Conservation (phyloP, 2,797 vertebrate genomes). For the Sorex maritimensis region DNA sequence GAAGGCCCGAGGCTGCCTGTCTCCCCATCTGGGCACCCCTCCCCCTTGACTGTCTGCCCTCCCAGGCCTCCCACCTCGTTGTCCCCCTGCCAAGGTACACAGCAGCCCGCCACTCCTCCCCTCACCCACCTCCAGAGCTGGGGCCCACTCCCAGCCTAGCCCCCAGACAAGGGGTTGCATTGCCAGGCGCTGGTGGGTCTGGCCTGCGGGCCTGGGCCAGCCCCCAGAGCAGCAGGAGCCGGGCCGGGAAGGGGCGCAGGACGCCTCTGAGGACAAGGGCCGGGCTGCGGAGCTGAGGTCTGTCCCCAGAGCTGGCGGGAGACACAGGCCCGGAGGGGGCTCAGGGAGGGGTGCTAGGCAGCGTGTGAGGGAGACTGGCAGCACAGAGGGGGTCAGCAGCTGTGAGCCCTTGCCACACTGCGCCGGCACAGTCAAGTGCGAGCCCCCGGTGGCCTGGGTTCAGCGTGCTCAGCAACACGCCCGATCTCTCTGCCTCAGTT, state of each 20-base stretch:
- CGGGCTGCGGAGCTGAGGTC: neutral
- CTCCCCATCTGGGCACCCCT: conserved; percentile 45
- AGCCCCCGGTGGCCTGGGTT: too few species aligned
- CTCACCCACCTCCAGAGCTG: conserved; percentile 75
- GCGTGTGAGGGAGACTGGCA: neutral
- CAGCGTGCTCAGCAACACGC: neutral
- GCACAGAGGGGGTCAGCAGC: neutral
- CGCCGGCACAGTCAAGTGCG: too few species aligned
- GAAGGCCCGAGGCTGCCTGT: conserved; percentile 9
- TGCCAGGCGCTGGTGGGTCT: conserved; percentile 54
- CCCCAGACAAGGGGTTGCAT: neutral
- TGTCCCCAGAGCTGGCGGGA: neutral
- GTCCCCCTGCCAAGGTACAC: conserved; percentile 85
- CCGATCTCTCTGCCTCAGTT: neutral
- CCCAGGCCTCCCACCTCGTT: conserved; percentile 85
- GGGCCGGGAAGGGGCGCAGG: neutral
- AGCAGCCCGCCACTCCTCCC: conserved; percentile 73
- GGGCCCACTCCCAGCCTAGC: conserved; percentile 33
- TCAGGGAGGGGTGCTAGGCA: neutral
- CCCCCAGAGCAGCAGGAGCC: neutral
- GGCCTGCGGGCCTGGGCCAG: conserved; percentile 29
- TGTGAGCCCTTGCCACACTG: neutral
- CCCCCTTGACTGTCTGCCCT: conserved; percentile 82
- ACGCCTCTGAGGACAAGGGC: neutral
- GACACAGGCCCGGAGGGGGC: neutral